phyloP scores from a whole-genome alignment of 2,113 vertebrate genomes.

The Turnix velox region DNA sequence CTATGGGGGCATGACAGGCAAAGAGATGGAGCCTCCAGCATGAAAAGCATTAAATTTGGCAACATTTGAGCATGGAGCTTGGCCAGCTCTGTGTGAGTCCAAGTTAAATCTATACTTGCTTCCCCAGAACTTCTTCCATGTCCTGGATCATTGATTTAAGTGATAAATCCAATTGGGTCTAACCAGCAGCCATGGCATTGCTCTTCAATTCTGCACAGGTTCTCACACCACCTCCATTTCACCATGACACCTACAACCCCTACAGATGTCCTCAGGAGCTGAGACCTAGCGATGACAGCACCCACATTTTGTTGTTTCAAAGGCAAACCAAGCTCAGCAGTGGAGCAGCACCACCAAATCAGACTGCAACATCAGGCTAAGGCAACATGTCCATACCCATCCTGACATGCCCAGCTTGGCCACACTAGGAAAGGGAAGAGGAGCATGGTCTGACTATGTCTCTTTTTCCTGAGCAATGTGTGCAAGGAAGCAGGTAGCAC shows the following conservation, averaged over 20 bases:
- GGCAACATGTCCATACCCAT: rapidly evolving
- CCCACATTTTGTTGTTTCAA: background rate
- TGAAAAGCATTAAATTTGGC: background rate
- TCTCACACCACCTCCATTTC: background rate
- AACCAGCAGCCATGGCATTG: background rate
- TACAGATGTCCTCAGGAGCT: background rate
- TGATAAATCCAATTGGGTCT: rapidly evolving
- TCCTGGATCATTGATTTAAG: background rate
- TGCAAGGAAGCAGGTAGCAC: rapidly evolving
- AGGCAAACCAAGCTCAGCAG: background rate
- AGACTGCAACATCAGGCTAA: background rate
- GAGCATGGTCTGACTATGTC: rapidly evolving
- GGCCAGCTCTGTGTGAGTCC: rapidly evolving
- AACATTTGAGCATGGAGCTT: background rate
- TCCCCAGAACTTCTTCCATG: background rate
- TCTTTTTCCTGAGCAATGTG: background rate
- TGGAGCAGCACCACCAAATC: background rate
- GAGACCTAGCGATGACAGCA: background rate
- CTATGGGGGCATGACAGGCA: rapidly evolving
- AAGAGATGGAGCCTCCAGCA: background rate
- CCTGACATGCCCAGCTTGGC: background rate
- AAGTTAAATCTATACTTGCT: background rate
- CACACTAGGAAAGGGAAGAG: background rate
- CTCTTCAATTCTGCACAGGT: background rate
- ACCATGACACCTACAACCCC: background rate